Evolutionary conservation across 1,140 invertebrate genomes (phyloP).

Genomic region (Zaprionus inermis): DNA sequence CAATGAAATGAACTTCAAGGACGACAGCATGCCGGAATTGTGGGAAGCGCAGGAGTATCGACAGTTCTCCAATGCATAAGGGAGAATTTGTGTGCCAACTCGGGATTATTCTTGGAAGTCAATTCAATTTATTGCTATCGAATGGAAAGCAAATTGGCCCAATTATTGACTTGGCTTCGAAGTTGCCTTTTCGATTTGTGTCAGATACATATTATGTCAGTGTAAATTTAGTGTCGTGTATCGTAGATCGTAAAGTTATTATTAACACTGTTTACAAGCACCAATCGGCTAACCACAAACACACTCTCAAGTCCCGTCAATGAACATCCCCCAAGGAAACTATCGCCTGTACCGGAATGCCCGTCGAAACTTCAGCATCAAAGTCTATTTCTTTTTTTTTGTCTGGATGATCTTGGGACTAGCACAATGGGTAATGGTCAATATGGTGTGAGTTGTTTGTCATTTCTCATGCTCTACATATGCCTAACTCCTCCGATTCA

Average conservation of each 20-base stretch:
- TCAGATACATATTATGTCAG: background rate
- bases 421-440: background rate
- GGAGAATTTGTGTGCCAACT: too few relatives aligned
- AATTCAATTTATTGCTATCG: too few relatives aligned
- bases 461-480: background rate
- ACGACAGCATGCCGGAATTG: background rate
- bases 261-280: too few relatives aligned
- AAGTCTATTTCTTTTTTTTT: background rate
- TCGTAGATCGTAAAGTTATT: background rate
- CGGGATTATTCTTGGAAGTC: too few relatives aligned
- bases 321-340: background rate
- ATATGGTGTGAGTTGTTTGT: background rate
- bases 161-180: too few relatives aligned
- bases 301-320: background rate
- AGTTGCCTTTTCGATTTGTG: background rate
- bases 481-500: too few relatives aligned
- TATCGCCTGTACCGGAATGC: background rate
- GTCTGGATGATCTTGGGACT: background rate
- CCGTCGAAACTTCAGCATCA: background rate
- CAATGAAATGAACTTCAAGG: too few relatives aligned
- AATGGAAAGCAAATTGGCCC: background rate
- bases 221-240: background rate
- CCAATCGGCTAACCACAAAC: background rate
- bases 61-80: too few relatives aligned
- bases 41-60: background rate